A percentile compares a stretch with the other conserved stretches of the same genome.
These are phyloP conservation scores for Cossypha heuglini DNA, from an alignment of 2,797 vertebrate species.

Conservation along the genomic window DNA sequence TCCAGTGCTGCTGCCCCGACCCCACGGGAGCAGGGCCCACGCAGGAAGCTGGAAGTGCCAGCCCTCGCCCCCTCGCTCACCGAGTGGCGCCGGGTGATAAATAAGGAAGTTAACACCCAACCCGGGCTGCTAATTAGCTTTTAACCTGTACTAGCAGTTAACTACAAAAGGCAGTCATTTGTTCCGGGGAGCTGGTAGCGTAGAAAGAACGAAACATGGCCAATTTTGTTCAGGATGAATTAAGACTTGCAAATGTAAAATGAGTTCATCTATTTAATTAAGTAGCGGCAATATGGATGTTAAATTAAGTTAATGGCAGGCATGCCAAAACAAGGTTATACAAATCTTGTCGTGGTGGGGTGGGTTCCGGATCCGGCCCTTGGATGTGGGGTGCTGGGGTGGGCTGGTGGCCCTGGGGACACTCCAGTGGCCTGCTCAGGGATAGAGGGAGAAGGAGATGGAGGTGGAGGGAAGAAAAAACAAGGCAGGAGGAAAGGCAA, in stretches of 20 bases:
- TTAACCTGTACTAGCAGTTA: slow-evolving; percentile 72
- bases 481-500: neutral
- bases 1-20: neutral
- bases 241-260: slow-evolving; percentile 71
- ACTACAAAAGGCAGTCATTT: slow-evolving; percentile 70
- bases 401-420: neutral
- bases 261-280: slow-evolving; percentile 78
- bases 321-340: slow-evolving; percentile 62
- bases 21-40: neutral
- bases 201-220: slow-evolving; percentile 65
- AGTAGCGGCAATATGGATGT: slow-evolving; percentile 69
- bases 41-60: neutral
- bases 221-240: slow-evolving; percentile 73
- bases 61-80: neutral
- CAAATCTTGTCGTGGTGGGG: neutral
- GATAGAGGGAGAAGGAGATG: neutral
- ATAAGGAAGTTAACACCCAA: slow-evolving; percentile 66
- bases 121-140: slow-evolving; percentile 71
- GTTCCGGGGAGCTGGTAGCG: slow-evolving; percentile 66
- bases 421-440: neutral
- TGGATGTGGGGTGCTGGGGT: neutral
- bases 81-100: slow-evolving; percentile 60
- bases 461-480: neutral
- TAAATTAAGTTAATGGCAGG: slow-evolving; percentile 70
- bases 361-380: neutral